Conservation (phyloP, 2,888 invertebrate species). For the Eupithecia subfuscata region DNA sequence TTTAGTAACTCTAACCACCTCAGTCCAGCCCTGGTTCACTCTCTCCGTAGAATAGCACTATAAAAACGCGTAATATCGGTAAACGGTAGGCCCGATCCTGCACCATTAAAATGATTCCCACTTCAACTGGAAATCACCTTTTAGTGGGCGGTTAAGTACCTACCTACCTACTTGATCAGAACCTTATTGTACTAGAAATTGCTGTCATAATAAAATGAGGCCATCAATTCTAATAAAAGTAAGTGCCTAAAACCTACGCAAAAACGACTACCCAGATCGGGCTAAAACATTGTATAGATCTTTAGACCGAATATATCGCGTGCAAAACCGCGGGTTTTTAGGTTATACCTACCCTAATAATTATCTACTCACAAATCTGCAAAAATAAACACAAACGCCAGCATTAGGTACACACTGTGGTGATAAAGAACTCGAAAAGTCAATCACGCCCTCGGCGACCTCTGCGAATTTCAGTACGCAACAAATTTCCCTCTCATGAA, state of each 20-base stretch:
- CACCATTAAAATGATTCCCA: slow-evolving; percentile 54
- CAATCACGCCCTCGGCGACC: slow-evolving; percentile 31
- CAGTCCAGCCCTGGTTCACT: slow-evolving; percentile 55
- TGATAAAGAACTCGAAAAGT: slow-evolving; percentile 35
- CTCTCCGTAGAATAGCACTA: slow-evolving; percentile 53
- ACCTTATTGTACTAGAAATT: background rate
- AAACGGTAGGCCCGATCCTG: slow-evolving; percentile 75
- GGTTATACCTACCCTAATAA: background rate
- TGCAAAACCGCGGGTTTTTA: background rate
- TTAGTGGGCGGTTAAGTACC: background rate
- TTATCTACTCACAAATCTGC: background rate
- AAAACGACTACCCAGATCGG: background rate
- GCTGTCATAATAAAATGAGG: background rate
- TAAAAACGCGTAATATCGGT: slow-evolving; percentile 76
- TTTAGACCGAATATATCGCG: background rate
- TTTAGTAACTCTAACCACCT: background rate
- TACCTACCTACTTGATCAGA: background rate
- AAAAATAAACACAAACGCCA: slow-evolving; percentile 33
- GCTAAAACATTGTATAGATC: background rate
- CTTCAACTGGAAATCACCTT: slow-evolving; percentile 49
- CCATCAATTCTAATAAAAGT: background rate
- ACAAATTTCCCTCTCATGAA: slow-evolving; percentile 43
- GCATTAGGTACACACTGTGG: slow-evolving; percentile 31
- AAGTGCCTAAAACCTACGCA: background rate
- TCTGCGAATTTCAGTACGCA: slow-evolving; percentile 38